These are phyloP conservation scores for Urocynchramus pylzowi DNA, from an alignment of 2,113 vertebrate genomes.

Conservation along the genomic window DNA sequence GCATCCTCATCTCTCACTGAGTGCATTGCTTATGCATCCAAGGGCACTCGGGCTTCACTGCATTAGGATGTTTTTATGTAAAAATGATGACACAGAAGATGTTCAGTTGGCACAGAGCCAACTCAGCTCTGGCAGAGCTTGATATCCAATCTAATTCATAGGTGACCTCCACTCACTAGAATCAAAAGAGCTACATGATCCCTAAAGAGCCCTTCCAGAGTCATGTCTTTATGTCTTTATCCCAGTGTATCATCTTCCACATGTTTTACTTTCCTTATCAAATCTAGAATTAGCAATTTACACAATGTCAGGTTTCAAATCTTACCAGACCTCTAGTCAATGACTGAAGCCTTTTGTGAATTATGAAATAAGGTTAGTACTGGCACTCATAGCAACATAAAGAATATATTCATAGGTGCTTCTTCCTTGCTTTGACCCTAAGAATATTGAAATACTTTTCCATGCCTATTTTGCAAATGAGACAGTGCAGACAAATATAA, in stretches of 20 bases:
- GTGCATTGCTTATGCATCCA: background rate
- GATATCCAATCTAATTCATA: background rate
- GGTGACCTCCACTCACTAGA: background rate
- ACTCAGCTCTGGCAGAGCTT: background rate
- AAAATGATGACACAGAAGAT: background rate
- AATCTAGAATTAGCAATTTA: background rate
- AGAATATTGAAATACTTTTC: background rate
- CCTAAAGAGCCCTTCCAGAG: background rate
- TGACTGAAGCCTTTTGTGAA: background rate
- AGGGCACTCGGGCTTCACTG: background rate
- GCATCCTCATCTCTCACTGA: background rate
- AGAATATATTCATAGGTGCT: background rate
- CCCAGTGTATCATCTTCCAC: background rate
- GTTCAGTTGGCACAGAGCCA: background rate
- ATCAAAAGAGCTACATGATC: background rate
- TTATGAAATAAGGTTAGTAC: background rate
- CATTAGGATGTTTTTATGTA: background rate
- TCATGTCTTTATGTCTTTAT: background rate
- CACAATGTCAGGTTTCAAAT: background rate
- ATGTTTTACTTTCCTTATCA: background rate
- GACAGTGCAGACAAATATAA: background rate
- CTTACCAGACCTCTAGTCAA: background rate
- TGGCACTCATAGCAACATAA: background rate
- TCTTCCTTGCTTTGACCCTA: background rate
- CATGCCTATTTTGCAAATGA: background rate